Evolutionary conservation across 2,888 invertebrate genomes (phyloP), one percentile per base, ranked within the genome.

Genomic region (Ectemnius lituratus): DNA sequence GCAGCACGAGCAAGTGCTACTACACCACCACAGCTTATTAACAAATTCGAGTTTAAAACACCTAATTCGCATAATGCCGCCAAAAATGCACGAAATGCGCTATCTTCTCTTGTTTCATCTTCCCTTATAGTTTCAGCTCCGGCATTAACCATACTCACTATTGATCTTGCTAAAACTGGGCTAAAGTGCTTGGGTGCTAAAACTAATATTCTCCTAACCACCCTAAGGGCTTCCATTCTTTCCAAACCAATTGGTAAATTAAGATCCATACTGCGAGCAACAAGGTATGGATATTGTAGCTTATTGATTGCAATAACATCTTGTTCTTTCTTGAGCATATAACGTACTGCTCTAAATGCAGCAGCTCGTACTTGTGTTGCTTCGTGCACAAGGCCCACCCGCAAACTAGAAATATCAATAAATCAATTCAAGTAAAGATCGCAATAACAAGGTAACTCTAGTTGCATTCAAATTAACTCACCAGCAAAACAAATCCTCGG

Each of bases 231-330:
- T 91, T 98, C 98, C 67, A 97, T 94, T 58, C 98, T 93, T 91
- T 98, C 99, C 83, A 97, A 95, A 90, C 99, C 98, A 91, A 97
- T 98, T 85, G 96, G 96, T 62, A 97, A 92, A 91, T 96, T 94
- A 76, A 98, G 92, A 92, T 99, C 99, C 89, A 99, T 94, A 80
- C 97, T 97, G 93, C 96, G 95, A 82, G 95, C 94, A 76, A 98
- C 94, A 83, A 98, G 93, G 91, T 95, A 96, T 81, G 97, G 97
- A 87, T 98, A 93, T 88, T 96, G 95, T 80, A 98, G 92, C 83
- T 94, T 94, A 89, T 97, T 96, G 84, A 98, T 94, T 70, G 94
- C 93, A 84, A 95, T 93, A 79, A 98, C 93, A 91, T 97, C 96
- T 88, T 94, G 94, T 87, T 95, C 94, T 81, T 94, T 94, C 87